phyloP scores from a whole-genome alignment of 2,888 invertebrate species.

The Lasioglossum calceatum region DNA sequence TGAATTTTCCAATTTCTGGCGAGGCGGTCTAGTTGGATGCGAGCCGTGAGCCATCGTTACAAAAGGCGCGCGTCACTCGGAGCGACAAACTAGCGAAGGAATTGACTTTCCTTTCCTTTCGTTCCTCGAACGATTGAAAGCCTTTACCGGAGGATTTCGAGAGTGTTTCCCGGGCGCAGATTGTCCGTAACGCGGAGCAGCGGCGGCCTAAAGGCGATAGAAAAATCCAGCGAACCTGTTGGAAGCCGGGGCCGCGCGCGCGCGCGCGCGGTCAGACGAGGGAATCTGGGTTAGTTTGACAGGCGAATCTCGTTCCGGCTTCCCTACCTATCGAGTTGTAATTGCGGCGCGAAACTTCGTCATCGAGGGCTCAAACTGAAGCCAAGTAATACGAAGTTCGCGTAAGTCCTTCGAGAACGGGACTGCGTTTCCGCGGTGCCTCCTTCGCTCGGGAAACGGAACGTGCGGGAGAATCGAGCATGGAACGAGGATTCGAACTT shows the following conservation, averaged over 20 bases:
- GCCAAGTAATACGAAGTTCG: constrained; percentile 18
- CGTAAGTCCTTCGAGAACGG: constrained; percentile 30
- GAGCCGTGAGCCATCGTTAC: background rate
- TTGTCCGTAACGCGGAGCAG: constrained; percentile 19
- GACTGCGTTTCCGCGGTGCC: constrained; percentile 11
- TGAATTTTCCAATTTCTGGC: background rate
- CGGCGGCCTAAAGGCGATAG: background rate
- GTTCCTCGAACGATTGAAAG: constrained; percentile 27
- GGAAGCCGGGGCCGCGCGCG: background rate
- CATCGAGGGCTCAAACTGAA: constrained; percentile 19
- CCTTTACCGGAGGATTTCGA: constrained; percentile 50
- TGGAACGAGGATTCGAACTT: constrained; percentile 6
- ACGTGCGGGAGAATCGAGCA: background rate
- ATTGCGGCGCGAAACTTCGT: constrained; percentile 43
- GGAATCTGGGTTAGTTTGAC: constrained; percentile 8
- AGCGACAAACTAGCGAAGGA: constrained; percentile 34
- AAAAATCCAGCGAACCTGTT: constrained; percentile 30
- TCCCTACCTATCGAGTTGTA: constrained; percentile 27
- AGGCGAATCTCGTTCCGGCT: constrained; percentile 14
- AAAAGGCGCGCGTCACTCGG: constrained; percentile 28
- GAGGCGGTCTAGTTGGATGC: background rate
- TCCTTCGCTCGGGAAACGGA: constrained; percentile 11
- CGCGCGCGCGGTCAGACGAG: background rate
- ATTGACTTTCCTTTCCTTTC: constrained; percentile 7
- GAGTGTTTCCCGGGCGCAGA: constrained; percentile 23